phyloP scores from a whole-genome alignment of 1,140 invertebrate genomes.

The Phymastichus coffea region DNA sequence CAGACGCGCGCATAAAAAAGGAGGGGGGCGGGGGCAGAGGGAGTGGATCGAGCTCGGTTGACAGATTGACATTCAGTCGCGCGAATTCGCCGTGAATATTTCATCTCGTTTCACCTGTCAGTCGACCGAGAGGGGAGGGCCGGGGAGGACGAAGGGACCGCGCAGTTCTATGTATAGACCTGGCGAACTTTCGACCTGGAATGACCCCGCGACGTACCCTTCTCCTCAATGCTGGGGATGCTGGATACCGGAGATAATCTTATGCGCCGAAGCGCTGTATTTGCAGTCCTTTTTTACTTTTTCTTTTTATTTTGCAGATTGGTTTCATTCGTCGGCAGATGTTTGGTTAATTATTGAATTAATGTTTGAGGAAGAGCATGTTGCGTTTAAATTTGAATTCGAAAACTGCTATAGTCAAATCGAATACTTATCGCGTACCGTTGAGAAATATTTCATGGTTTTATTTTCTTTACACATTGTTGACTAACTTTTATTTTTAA shows the following conservation, averaged over 20 bases:
- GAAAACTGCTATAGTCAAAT: too few relatives aligned
- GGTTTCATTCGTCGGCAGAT: too few relatives aligned
- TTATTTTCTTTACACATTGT: too few relatives aligned
- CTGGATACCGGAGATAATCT: not conserved
- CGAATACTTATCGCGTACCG: too few relatives aligned
- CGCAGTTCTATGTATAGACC: constrained; percentile 34
- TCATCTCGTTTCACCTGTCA: constrained; percentile 51
- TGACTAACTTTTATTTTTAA: too few relatives aligned
- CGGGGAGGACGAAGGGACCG: too few relatives aligned
- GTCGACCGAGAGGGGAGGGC: constrained; percentile 18
- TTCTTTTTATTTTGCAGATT: not conserved
- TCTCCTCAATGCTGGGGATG: not conserved
- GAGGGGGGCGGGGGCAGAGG: constrained; percentile 25
- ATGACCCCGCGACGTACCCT: constrained; percentile 39
- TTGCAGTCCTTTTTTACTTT: not conserved
- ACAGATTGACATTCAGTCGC: constrained; percentile 53
- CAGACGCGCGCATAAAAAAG: too few relatives aligned
- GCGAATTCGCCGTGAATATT: constrained; percentile 47
- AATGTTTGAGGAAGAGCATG: too few relatives aligned
- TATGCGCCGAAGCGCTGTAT: not conserved
- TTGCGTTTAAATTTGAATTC: too few relatives aligned
- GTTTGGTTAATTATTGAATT: too few relatives aligned
- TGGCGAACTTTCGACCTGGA: constrained; percentile 51
- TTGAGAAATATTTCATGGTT: too few relatives aligned
- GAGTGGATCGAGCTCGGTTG: too few relatives aligned